These are phyloP conservation scores for Noctua janthe DNA, from an alignment of 2,888 invertebrate genomes.

Conservation along the genomic window DNA sequence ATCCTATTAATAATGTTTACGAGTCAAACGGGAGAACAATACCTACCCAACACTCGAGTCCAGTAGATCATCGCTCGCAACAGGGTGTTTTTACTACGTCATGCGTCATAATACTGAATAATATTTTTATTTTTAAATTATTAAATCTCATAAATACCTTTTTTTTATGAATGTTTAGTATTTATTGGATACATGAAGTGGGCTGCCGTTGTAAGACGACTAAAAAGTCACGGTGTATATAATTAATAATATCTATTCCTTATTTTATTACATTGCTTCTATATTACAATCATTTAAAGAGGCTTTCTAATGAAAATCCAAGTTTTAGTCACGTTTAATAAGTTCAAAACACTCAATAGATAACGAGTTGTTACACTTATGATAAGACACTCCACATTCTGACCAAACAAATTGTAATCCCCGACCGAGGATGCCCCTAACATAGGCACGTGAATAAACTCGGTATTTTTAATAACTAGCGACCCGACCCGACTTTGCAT, in stretches of 20 bases:
- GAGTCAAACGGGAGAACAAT: too few species aligned
- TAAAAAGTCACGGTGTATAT: too few species aligned
- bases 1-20: too few species aligned
- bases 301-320: not conserved
- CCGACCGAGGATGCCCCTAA: not conserved
- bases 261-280: not conserved
- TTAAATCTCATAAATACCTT: too few species aligned
- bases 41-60: too few species aligned
- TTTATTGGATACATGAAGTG: too few species aligned
- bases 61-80: too few species aligned
- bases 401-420: not conserved
- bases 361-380: conserved; percentile 5
- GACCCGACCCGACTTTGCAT: not conserved
- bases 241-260: not conserved
- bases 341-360: conserved; percentile 29
- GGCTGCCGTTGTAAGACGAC: too few species aligned
- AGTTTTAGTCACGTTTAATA: conserved; percentile 22
- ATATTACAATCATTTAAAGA: not conserved
- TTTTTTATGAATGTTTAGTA: too few species aligned
- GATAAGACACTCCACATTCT: conserved; percentile 24
- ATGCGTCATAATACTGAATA: too few species aligned
- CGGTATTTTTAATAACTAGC: not conserved
- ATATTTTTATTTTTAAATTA: too few species aligned
- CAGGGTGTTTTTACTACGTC: too few species aligned
- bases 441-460: not conserved